phyloP scores from a whole-genome alignment of 2,888 invertebrate genomes.

The Rotaria socialis region DNA sequence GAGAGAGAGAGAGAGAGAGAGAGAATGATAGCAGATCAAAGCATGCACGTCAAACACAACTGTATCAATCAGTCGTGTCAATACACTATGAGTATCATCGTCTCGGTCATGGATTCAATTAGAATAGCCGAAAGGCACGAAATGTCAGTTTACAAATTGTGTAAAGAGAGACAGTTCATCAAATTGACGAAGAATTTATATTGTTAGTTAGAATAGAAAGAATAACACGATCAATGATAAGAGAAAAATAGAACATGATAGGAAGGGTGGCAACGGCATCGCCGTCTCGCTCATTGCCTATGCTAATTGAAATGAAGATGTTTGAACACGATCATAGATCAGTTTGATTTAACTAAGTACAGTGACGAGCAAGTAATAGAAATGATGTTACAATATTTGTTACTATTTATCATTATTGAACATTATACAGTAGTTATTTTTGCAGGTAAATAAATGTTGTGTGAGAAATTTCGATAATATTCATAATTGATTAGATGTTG shows the following conservation, averaged over 20 bases:
- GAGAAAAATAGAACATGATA: slow-evolving; percentile 12
- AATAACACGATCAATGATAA: slow-evolving; percentile 1
- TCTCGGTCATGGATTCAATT: slow-evolving; percentile 32
- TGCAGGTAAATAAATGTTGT: neutral
- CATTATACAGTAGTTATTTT: neutral
- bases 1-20: neutral
- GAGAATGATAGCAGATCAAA: neutral
- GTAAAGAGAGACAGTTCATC: neutral
- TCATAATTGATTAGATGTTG: neutral
- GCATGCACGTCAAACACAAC: slow-evolving; percentile 32
- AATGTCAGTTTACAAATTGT: slow-evolving; percentile 21
- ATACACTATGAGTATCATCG: slow-evolving; percentile 22
- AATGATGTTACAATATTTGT: neutral
- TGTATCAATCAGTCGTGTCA: slow-evolving; percentile 32
- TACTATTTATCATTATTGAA: neutral
- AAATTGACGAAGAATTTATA: slow-evolving; percentile 7
- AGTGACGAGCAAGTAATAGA: neutral
- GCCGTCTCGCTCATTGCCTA: neutral
- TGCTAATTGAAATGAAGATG: slow-evolving; percentile 29
- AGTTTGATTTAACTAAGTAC: neutral
- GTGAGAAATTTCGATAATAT: no score
- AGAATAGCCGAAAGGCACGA: slow-evolving; percentile 22
- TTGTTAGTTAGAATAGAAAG: neutral
- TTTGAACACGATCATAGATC: slow-evolving; percentile 17
- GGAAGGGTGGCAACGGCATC: neutral